Conservation (phyloP, 1,140 invertebrate genomes). For the Diorhabda sublineata region DNA sequence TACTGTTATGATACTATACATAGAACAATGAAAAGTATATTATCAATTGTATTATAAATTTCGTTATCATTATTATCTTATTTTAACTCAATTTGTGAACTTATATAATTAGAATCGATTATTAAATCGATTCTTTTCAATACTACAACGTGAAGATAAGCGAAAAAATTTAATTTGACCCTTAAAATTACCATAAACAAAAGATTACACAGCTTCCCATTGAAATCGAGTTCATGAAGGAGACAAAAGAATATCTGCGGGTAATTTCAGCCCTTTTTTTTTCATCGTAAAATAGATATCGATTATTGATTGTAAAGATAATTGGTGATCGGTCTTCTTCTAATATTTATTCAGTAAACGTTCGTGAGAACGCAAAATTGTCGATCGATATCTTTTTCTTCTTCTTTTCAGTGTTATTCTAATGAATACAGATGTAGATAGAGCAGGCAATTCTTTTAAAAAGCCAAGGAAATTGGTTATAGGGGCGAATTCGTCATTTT, state of each 20-base stretch:
- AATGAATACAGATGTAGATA: neutral
- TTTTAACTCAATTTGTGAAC: no score
- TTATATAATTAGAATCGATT: neutral
- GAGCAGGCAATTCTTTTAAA: no score
- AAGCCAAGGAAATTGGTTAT: no score
- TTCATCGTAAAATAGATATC: neutral
- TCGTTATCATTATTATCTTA: no score
- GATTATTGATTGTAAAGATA: slow-evolving; percentile 8
- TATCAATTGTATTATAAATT: no score
- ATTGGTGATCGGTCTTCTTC: slow-evolving; percentile 5
- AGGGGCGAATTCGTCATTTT: neutral
- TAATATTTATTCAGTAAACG: neutral
- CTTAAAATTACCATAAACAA: neutral
- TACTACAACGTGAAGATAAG: neutral
- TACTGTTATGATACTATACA: no score
- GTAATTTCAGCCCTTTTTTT: neutral
- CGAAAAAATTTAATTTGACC: neutral
- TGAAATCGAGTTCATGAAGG: neutral
- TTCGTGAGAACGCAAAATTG: slow-evolving; percentile 7
- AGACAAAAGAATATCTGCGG: neutral
- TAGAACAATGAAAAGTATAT: no score
- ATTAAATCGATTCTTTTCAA: neutral
- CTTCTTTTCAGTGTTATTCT: neutral
- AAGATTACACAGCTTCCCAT: neutral
- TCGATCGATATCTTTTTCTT: neutral